Conservation (phyloP, 2,888 invertebrate species). For the Sphaerophoria rueppellii region DNA sequence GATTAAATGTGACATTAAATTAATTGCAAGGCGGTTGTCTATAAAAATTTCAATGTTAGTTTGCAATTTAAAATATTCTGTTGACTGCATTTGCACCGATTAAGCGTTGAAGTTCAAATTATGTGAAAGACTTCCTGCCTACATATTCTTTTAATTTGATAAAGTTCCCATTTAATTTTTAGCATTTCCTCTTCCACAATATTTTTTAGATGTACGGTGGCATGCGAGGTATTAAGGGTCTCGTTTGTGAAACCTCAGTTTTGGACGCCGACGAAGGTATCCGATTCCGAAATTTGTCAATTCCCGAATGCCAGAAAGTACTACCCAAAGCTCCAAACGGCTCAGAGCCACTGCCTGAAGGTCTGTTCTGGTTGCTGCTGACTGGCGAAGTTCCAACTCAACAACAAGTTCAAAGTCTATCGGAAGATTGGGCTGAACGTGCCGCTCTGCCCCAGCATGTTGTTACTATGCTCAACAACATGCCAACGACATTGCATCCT, state of each 20-base stretch:
- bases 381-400: constrained; percentile 94
- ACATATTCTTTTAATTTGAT: no score
- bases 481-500: constrained; percentile 91
- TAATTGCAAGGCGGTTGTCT: no score
- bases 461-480: constrained; percentile 90
- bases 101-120: no score
- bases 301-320: constrained; percentile 94
- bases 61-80: no score
- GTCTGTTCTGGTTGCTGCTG: constrained; percentile 95
- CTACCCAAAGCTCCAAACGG: constrained; percentile 92
- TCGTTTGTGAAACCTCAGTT: constrained; percentile 96
- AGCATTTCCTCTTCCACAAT: background rate
- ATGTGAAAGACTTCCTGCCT: no score
- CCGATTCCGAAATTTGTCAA: constrained; percentile 94
- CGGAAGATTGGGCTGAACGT: constrained; percentile 91
- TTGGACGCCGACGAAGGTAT: constrained; percentile 97
- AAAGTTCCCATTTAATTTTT: no score
- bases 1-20: no score
- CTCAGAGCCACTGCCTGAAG: constrained; percentile 94
- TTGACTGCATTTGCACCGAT: no score
- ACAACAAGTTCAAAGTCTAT: constrained; percentile 88
- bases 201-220: constrained; percentile 90
- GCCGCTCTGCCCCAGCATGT: constrained; percentile 89
- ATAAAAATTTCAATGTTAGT: no score
- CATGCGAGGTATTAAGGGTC: constrained; percentile 95